These are phyloP conservation scores for Gavialis gangeticus DNA, from an alignment of 2,113 vertebrate species.

Conservation along the genomic window DNA sequence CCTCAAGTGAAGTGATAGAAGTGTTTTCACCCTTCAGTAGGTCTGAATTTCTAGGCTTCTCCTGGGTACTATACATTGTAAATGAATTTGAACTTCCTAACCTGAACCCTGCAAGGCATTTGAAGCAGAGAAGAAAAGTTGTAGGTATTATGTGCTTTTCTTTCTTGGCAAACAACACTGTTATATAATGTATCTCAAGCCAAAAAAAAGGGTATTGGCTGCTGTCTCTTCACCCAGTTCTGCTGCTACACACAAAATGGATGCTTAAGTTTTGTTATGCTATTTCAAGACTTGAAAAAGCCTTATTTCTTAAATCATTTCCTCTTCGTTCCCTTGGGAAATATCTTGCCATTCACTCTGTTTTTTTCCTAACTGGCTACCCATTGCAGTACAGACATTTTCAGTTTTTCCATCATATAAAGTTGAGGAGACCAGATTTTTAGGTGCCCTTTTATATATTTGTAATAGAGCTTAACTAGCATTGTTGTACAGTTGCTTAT, in stretches of 20 bases:
- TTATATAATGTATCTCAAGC: neutral
- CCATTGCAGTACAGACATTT: neutral
- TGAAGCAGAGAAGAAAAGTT: neutral
- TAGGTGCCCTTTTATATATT: neutral
- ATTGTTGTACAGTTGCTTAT: slow-evolving; percentile 44
- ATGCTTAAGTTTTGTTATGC: neutral
- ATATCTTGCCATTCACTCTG: neutral
- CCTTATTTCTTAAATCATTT: neutral
- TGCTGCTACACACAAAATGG: neutral
- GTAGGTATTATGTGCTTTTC: neutral
- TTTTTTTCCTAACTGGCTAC: neutral
- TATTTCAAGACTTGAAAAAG: neutral
- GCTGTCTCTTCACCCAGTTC: neutral
- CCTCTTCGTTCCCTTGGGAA: neutral
- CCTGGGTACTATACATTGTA: neutral
- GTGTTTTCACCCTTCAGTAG: neutral
- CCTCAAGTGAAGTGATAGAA: neutral
- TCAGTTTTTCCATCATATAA: neutral
- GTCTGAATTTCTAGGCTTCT: slow-evolving; percentile 21
- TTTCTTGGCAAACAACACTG: neutral
- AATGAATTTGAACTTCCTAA: slow-evolving; percentile 42
- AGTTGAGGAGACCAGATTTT: neutral
- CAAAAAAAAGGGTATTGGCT: neutral
- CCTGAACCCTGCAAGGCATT: neutral
- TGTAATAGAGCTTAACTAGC: slow-evolving; percentile 27